These are phyloP conservation scores for Alectoris magna DNA, from an alignment of 2,797 vertebrate genomes.

Conservation along the genomic window DNA sequence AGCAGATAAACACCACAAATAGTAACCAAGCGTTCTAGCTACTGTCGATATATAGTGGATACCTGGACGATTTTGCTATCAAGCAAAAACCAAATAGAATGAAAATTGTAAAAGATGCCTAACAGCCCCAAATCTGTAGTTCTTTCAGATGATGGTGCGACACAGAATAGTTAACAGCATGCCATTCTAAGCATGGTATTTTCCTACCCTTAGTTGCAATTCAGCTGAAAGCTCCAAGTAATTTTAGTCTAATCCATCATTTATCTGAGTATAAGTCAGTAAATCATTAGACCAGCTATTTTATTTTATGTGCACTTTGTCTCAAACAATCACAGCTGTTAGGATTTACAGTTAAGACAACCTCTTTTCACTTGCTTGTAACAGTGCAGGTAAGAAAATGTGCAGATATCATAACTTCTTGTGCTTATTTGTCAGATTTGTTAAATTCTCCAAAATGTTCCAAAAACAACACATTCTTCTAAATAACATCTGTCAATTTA, in stretches of 20 bases:
- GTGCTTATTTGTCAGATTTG: background rate
- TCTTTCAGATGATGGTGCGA: slow-evolving; percentile 18
- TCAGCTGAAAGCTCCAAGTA: slow-evolving; percentile 49
- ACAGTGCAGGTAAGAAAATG: background rate
- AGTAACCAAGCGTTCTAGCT: slow-evolving; percentile 5
- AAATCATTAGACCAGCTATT: slow-evolving; percentile 31
- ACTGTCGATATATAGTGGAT: background rate
- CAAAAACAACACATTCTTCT: background rate
- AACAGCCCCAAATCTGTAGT: background rate
- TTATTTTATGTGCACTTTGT: background rate
- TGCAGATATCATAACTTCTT: background rate
- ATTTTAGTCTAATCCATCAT: slow-evolving; percentile 46
- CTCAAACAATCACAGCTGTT: slow-evolving; percentile 25
- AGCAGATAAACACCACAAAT: slow-evolving; percentile 47
- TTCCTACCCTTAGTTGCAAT: slow-evolving; percentile 29
- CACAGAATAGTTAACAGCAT: slow-evolving; percentile 31
- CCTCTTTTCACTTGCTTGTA: background rate
- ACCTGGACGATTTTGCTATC: slow-evolving; percentile 14
- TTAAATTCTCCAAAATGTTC: background rate
- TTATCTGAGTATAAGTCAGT: slow-evolving; percentile 44
- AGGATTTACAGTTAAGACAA: background rate
- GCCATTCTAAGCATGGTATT: background rate
- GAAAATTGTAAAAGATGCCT: slow-evolving; percentile 21
- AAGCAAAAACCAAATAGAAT: slow-evolving; percentile 34
- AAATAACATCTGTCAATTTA: background rate